Percentiles rank a stretch among this genome's conserved stretches.
Evolutionary conservation across 2,888 invertebrate species (phyloP).

Genomic region (Aspidiotus destructor): DNA sequence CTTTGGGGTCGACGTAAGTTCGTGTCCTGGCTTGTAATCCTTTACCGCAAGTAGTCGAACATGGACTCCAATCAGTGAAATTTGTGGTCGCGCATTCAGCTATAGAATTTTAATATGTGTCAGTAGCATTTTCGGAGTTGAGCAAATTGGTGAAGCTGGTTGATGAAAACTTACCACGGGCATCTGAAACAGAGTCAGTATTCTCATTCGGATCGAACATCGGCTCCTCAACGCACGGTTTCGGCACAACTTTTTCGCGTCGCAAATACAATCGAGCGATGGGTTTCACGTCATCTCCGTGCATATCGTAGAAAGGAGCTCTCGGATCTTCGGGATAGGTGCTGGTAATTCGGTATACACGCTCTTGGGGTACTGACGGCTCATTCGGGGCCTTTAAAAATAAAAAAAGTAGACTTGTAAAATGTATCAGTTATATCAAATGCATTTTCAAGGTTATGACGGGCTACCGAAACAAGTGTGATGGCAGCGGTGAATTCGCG

Average conservation of each 20-base stretch:
- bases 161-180: constrained; percentile 51
- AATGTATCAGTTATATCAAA: no score
- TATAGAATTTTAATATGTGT: constrained; percentile 40
- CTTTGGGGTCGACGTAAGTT: constrained; percentile 57
- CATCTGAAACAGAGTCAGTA: constrained; percentile 59
- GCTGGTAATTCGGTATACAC: constrained; percentile 80
- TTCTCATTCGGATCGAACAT: constrained; percentile 36
- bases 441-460: neutral
- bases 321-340: constrained; percentile 82
- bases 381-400: constrained; percentile 60
- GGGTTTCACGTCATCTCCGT: constrained; percentile 60
- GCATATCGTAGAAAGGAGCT: constrained; percentile 82
- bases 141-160: neutral
- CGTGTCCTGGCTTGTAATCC: constrained; percentile 71
- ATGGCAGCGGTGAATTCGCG: no score
- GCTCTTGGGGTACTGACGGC: constrained; percentile 67
- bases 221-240: constrained; percentile 39
- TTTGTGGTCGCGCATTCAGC: constrained; percentile 70
- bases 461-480: neutral
- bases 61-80: constrained; percentile 68
- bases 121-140: neutral
- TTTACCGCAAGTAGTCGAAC: constrained; percentile 80
- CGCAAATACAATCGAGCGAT: constrained; percentile 72
- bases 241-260: constrained; percentile 47
- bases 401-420: no score